Base-by-base conservation (phyloP, 2,888 invertebrate species). In the Nomada goodeniana region DNA sequence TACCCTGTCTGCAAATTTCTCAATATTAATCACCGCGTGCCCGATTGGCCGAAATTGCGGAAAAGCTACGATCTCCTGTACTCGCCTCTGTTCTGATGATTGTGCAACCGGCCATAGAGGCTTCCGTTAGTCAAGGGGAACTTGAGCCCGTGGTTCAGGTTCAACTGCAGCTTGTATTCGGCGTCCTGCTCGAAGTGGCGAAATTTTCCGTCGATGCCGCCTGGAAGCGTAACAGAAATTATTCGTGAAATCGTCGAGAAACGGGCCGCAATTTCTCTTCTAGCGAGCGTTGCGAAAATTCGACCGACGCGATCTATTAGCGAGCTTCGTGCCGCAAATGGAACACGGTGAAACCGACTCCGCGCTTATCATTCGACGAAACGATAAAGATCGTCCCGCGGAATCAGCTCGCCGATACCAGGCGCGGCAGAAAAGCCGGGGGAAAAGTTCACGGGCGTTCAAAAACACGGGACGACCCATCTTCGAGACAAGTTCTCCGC, bases 51-150 rank as follows among this genome's bases (percentile, higher is more conserved):
- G 36, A 36, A 36, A 7, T 5, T 5, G 36, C 1, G 5, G 36
- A 7, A 36, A 7, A 29, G 7, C 5, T 7, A 36, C 7, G 36
- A 36, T 7, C 7, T 36, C 36, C 36, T 36, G 29, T 13, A 63
- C 85, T 86, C 81, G 91, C 93, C 91, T 91, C 93, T 89, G 79
- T 90, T 92, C 82, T 91, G 93, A 79, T 93, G 93, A 87, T 91
- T 95, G 72, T 95, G 95, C 85, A 95, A 92, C 79, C 95, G 91
- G 11, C 95, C 95, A 88, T 95, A 95, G 59, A 95, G 93, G 11
- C 95, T 95, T 57, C 95, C 95, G 89, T 95, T 95, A 26, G 95
- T 95, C 82, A 95, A 94, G 10, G 95, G 95, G 91, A 96, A 95
- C 88, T 95, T 94, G 73, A 95, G 94, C 67, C 95, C 95, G 53